phyloP scores from a whole-genome alignment of 2,888 invertebrate genomes.

The Lepidochrysops patricia region DNA sequence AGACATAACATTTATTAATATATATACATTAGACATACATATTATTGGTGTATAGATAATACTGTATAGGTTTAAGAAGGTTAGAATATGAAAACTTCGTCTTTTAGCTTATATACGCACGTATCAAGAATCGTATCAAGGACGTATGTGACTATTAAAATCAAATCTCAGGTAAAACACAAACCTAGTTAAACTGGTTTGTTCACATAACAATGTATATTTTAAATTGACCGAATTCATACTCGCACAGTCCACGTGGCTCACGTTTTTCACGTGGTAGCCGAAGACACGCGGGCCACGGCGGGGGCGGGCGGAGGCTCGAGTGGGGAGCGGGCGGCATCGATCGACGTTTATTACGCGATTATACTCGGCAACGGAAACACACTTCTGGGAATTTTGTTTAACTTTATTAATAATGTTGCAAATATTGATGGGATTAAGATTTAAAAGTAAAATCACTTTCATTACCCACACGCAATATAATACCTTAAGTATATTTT shows the following conservation, averaged over 20 bases:
- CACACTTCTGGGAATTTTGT: conserved; percentile 8
- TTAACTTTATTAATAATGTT: conserved; percentile 7
- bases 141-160: no score
- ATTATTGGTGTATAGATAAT: no score
- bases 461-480: no score
- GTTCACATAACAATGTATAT: not conserved
- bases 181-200: not conserved
- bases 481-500: no score
- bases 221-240: conserved; percentile 9
- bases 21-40: no score
- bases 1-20: no score
- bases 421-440: not conserved
- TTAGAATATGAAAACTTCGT: no score
- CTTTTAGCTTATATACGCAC: no score
- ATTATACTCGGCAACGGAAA: conserved; percentile 5
- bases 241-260: conserved; percentile 3
- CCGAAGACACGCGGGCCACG: conserved; percentile 1
- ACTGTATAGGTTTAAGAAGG: no score
- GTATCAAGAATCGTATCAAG: no score
- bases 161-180: no score
- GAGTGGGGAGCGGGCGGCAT: not conserved
- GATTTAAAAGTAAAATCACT: not conserved
- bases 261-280: conserved; percentile 11
- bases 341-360: conserved; percentile 11
- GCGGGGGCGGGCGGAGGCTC: not conserved